These are phyloP conservation scores for Brachionus plicatilis DNA, from an alignment of 1,140 invertebrate species.

Conservation along the genomic window DNA sequence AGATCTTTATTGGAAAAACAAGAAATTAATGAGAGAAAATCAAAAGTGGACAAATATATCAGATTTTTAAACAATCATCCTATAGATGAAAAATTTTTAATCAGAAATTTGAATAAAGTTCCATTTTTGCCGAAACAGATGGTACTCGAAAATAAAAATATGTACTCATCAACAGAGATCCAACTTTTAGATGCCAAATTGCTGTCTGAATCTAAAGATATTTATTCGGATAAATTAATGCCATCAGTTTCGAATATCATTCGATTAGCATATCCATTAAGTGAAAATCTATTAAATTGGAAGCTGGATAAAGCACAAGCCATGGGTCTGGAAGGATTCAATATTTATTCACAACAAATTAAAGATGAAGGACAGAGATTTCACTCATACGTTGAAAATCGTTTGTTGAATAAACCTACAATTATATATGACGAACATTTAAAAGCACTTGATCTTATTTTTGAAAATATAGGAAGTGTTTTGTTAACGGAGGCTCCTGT, in stretches of 20 bases:
- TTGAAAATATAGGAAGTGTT: neutral
- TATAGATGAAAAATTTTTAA: neutral
- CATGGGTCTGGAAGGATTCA: neutral
- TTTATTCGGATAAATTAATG: neutral
- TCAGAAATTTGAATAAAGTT: neutral
- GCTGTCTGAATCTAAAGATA: neutral
- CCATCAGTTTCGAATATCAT: conserved; percentile 4
- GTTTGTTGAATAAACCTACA: neutral
- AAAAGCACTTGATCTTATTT: neutral
- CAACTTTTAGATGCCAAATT: neutral
- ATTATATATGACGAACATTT: neutral
- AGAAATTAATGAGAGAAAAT: neutral
- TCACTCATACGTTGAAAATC: conserved; percentile 4
- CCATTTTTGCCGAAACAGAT: neutral
- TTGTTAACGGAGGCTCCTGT: neutral
- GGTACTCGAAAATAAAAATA: neutral
- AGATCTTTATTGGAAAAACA: neutral
- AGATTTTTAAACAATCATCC: neutral
- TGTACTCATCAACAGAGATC: neutral
- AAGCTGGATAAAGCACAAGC: conserved; percentile 1
- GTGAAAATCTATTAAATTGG: conserved; percentile 35
- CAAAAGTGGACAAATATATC: neutral
- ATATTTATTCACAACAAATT: neutral
- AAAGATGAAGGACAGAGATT: neutral
- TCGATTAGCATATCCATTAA: neutral